phyloP scores from a whole-genome alignment of 2,888 invertebrate species.

The Caenorhabditis auriculariae region DNA sequence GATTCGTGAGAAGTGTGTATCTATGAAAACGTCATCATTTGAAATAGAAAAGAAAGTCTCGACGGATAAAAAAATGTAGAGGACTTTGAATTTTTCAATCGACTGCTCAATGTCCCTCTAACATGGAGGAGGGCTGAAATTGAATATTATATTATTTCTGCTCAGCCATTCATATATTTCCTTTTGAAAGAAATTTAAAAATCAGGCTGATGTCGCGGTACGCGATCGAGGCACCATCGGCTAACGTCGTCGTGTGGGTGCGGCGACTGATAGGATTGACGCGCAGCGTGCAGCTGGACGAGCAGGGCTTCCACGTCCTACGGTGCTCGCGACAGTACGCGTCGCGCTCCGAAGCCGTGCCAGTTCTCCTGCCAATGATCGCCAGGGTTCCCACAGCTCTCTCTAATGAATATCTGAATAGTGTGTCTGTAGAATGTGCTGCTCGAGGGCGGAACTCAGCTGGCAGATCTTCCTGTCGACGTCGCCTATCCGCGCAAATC shows the following conservation, averaged over 20 bases:
- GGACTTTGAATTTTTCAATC: slow-evolving; percentile 6
- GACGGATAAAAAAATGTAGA: too few species aligned
- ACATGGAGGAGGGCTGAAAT: too few species aligned
- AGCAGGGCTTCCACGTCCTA: slow-evolving; percentile 2
- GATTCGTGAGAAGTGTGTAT: too few species aligned
- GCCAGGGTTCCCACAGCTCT: too few species aligned
- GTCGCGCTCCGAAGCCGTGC: slow-evolving; percentile 2
- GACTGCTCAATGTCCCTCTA: slow-evolving; percentile 11
- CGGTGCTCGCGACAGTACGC: slow-evolving; percentile 24
- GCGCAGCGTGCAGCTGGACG: slow-evolving; percentile 11
- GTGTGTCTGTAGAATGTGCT: slow-evolving; percentile 16
- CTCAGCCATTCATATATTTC: too few species aligned
- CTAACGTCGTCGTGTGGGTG: slow-evolving; percentile 23
- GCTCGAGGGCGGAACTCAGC: slow-evolving; percentile 20
- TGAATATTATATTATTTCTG: too few species aligned
- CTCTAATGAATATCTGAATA: background rate
- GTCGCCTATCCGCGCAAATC: slow-evolving; percentile 24
- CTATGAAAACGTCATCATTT: too few species aligned
- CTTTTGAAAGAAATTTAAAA: too few species aligned
- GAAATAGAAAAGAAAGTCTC: too few species aligned
- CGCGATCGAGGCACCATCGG: slow-evolving; percentile 31
- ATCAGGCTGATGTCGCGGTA: slow-evolving; percentile 29
- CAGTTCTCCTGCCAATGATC: slow-evolving; percentile 26
- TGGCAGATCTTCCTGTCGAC: slow-evolving; percentile 23
- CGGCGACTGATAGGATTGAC: slow-evolving; percentile 32